Conservation (phyloP, 2,113 vertebrate species). For the Gopherus evgoodei region DNA sequence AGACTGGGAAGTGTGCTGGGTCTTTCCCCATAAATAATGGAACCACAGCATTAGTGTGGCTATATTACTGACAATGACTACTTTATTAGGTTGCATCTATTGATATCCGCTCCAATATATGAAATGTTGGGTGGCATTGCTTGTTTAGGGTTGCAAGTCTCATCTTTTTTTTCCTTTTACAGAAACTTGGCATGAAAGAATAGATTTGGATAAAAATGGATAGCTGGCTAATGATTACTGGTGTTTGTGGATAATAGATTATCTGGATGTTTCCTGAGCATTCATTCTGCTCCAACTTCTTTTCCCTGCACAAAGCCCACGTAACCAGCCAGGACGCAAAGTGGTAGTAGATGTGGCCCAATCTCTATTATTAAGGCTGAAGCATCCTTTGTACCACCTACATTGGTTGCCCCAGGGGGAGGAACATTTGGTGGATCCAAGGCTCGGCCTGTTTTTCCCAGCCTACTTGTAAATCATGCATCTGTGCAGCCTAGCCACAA, state of each 20-base stretch:
- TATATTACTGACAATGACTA: background rate
- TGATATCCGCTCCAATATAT: background rate
- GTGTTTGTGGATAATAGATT: background rate
- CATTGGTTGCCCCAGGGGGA: background rate
- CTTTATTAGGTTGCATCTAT: background rate
- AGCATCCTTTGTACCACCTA: background rate
- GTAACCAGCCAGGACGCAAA: background rate
- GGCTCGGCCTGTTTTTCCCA: background rate
- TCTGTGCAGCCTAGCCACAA: background rate
- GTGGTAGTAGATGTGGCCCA: background rate
- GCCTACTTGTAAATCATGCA: background rate
- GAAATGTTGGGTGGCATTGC: background rate
- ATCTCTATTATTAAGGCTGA: background rate
- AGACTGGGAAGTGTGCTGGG: background rate
- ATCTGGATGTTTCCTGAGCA: background rate
- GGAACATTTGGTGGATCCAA: background rate
- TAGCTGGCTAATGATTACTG: background rate
- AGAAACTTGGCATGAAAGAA: background rate
- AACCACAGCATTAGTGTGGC: background rate
- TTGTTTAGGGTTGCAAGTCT: background rate
- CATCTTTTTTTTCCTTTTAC: fast-evolving
- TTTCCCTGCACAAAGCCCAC: background rate
- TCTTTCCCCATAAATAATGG: background rate
- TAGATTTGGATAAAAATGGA: background rate
- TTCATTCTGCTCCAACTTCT: background rate